Evolutionary conservation across 2,888 invertebrate genomes (phyloP).

Genomic region (Coremacera marginata): DNA sequence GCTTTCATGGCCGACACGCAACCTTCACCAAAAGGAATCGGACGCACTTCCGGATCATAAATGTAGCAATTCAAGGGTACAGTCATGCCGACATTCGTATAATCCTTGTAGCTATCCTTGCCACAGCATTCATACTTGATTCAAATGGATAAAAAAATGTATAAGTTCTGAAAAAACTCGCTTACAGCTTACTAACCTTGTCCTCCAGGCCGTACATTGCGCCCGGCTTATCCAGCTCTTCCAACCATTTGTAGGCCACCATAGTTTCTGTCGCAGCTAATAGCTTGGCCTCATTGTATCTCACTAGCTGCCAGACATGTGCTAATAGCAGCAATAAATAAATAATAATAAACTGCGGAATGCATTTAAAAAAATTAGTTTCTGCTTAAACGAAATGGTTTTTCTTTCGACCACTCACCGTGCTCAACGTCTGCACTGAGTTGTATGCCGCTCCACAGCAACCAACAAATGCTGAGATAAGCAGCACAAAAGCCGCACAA

Average conservation of each 20-base stretch:
- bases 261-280: constrained; percentile 51
- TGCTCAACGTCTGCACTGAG: constrained; percentile 57
- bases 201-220: constrained; percentile 57
- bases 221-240: constrained; percentile 54
- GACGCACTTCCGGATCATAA: constrained; percentile 45
- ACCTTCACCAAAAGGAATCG: constrained; percentile 54
- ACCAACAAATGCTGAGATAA: constrained; percentile 57
- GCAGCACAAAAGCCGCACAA: constrained; percentile 51
- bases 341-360: constrained; percentile 54
- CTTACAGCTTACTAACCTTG: constrained; percentile 46
- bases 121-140: constrained; percentile 61
- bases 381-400: not conserved
- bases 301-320: constrained; percentile 57
- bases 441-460: constrained; percentile 60
- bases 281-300: constrained; percentile 56
- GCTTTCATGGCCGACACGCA: constrained; percentile 55
- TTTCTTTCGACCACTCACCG: constrained; percentile 50
- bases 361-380: not conserved
- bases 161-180: not conserved
- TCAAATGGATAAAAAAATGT: not conserved
- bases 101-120: constrained; percentile 54
- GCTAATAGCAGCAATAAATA: constrained; percentile 52
- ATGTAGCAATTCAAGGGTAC: constrained; percentile 57
- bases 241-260: constrained; percentile 58
- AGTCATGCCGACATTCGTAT: constrained; percentile 46